Evolutionary conservation across 2,797 vertebrate species (phyloP).

Genomic region (Lacerta bilineata): DNA sequence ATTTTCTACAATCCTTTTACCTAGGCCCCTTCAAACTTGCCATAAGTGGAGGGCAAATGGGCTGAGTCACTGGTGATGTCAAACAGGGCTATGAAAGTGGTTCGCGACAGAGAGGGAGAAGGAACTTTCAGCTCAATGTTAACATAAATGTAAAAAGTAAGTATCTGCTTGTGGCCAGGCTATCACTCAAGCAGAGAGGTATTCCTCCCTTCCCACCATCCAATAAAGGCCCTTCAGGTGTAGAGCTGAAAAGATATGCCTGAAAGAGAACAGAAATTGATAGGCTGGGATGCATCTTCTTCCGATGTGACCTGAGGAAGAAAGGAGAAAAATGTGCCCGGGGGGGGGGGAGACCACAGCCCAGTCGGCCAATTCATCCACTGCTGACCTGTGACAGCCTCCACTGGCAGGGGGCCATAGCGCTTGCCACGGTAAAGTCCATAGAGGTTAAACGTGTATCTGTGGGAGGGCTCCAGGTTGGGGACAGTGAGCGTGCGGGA

Average conservation of each 20-base stretch:
- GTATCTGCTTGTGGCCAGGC: too few species aligned
- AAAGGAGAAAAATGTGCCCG: not conserved
- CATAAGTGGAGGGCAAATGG: not conserved
- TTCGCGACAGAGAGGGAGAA: too few species aligned
- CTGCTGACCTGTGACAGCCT: slow-evolving; percentile 56
- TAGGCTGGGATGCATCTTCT: not conserved
- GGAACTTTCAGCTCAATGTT: too few species aligned
- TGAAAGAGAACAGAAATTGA: not conserved
- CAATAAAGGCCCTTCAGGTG: not conserved
- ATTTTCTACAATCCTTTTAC: not conserved
- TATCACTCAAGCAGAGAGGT: too few species aligned
- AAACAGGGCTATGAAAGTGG: too few species aligned
- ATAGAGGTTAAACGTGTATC: slow-evolving; percentile 56
- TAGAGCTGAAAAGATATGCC: not conserved
- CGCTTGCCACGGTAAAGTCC: slow-evolving; percentile 43
- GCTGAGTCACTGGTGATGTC: too few species aligned
- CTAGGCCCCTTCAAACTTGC: not conserved
- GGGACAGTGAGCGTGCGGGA: slow-evolving; percentile 7
- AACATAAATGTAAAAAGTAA: not conserved
- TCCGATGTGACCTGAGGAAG: too few species aligned
- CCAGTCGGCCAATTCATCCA: not conserved
- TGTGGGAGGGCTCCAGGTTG: slow-evolving; percentile 45
- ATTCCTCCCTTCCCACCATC: not conserved
- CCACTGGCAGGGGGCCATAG: slow-evolving; percentile 36
- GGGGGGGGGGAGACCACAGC: not conserved